phyloP scores from a whole-genome alignment of 1,140 invertebrate genomes.

The Telenomus remus region DNA sequence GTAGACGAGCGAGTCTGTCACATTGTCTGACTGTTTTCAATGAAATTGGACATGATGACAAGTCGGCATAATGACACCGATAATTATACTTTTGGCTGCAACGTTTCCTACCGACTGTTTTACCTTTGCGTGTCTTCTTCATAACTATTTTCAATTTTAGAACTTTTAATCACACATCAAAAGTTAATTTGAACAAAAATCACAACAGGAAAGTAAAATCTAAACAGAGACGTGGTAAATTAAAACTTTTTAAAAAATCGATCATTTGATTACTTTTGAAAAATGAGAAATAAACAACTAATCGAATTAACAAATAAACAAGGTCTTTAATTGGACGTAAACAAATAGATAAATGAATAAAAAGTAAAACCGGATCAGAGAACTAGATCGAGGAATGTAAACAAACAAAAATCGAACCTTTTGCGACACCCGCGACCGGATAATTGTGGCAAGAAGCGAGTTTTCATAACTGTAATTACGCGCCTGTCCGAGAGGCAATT shows the following conservation, averaged over 20 bases:
- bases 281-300: too few relatives aligned
- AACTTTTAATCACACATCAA: background rate
- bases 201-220: too few relatives aligned
- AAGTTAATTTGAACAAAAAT: background rate
- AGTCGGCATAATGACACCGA: conserved; percentile 28
- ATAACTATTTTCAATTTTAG: background rate
- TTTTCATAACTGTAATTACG: conserved; percentile 27
- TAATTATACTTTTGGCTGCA: conserved; percentile 30
- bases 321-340: background rate
- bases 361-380: background rate
- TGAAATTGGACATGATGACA: conserved; percentile 29
- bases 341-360: background rate
- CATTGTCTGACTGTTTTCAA: conserved; percentile 28
- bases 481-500: conserved; percentile 2
- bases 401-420: background rate
- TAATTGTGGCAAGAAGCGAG: conserved; percentile 6
- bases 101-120: conserved; percentile 10
- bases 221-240: too few relatives aligned
- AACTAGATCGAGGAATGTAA: background rate
- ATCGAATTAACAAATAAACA: too few relatives aligned
- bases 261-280: too few relatives aligned
- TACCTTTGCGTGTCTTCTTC: conserved; percentile 6
- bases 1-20: conserved; percentile 6
- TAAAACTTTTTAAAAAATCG: too few relatives aligned
- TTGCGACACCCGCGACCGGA: background rate